These are phyloP conservation scores for Pheosia gnoma DNA, from an alignment of 2,888 invertebrate genomes.

Conservation along the genomic window DNA sequence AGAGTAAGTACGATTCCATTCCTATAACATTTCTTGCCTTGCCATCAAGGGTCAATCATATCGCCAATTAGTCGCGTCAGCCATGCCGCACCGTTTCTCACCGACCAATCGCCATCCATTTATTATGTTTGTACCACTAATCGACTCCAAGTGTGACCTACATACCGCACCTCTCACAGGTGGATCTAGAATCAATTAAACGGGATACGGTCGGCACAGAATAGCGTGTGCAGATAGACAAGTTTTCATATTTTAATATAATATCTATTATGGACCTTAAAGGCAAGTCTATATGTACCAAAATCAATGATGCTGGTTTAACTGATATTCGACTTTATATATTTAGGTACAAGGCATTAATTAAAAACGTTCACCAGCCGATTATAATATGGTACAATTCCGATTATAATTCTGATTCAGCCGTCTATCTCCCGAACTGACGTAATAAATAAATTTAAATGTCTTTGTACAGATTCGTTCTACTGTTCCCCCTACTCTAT, in stretches of 20 bases:
- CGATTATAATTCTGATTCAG: no score
- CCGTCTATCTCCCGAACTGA: no score
- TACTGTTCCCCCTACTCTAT: slow-evolving; percentile 21
- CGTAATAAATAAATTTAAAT: no score
- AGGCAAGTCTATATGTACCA: no score
- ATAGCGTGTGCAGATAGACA: slow-evolving; percentile 5
- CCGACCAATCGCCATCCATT: slow-evolving; percentile 30
- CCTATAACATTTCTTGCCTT: not conserved
- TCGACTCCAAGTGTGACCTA: slow-evolving; percentile 57
- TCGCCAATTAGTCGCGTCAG: slow-evolving; percentile 35
- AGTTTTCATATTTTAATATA: not conserved
- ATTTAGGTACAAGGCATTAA: no score
- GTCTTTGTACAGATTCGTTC: not conserved
- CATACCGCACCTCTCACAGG: slow-evolving; percentile 36
- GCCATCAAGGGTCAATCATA: slow-evolving; percentile 17
- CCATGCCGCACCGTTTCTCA: slow-evolving; percentile 19
- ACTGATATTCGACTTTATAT: no score
- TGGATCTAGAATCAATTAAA: slow-evolving; percentile 58
- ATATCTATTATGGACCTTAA: no score
- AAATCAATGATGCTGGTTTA: no score
- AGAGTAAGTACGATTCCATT: not conserved
- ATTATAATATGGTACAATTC: no score
- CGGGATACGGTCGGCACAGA: slow-evolving; percentile 26
- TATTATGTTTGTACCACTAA: slow-evolving; percentile 61
- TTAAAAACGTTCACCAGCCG: no score